A percentile compares a stretch with the other conserved stretches of the same genome.
Conservation (phyloP, 1,140 invertebrate species). For the Globodera ellingtonae region DNA sequence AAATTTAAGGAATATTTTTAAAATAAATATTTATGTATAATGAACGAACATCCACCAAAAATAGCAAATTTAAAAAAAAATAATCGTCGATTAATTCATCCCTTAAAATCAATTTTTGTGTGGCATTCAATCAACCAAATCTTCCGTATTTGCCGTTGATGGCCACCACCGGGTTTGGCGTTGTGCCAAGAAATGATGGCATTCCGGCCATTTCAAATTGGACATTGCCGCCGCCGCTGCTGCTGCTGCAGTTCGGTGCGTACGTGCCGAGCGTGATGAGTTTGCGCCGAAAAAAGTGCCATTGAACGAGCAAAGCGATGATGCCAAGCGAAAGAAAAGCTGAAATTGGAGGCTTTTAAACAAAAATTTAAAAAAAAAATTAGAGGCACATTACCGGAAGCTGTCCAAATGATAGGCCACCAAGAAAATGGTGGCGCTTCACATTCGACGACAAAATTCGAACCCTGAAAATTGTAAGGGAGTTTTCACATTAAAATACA, state of each 20-base stretch:
- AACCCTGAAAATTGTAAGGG: neutral
- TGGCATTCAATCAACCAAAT: neutral
- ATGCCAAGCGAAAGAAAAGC: neutral
- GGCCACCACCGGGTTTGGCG: neutral
- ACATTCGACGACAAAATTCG: neutral
- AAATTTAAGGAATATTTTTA: neutral
- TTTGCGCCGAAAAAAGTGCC: slow-evolving; percentile 18
- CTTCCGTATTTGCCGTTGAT: neutral
- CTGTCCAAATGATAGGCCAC: slow-evolving; percentile 9
- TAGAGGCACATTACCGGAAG: neutral
- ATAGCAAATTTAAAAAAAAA: neutral
- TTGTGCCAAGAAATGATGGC: slow-evolving; percentile 13
- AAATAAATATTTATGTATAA: neutral
- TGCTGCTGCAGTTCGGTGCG: neutral
- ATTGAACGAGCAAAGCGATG: slow-evolving; percentile 11
- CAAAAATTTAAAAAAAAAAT: neutral
- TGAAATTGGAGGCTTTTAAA: neutral
- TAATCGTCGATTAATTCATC: neutral
- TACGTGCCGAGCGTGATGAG: slow-evolving; percentile 12
- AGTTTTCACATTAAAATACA: no score
- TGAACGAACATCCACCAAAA: neutral
- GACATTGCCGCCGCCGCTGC: neutral
- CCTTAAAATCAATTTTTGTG: no score
- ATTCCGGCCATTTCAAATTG: slow-evolving; percentile 9
- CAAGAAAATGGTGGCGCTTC: slow-evolving; percentile 1